phyloP scores from a whole-genome alignment of 2,113 vertebrate genomes.

The Oxyruncus cristatus region DNA sequence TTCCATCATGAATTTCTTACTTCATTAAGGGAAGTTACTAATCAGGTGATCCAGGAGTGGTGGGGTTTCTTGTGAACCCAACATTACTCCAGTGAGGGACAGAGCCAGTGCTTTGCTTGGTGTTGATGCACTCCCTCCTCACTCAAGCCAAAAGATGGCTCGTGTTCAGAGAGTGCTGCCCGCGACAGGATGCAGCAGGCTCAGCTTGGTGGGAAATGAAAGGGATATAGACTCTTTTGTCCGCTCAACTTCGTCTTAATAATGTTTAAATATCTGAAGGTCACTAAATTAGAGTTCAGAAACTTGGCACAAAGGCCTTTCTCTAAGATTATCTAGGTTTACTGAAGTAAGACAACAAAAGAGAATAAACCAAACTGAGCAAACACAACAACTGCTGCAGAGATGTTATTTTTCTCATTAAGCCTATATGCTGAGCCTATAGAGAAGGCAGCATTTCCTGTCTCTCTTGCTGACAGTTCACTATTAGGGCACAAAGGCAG shows the following conservation, averaged over 20 bases:
- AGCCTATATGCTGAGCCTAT: not conserved
- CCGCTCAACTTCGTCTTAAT: constrained; percentile 12
- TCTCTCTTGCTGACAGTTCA: constrained; percentile 35
- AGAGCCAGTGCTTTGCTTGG: not conserved
- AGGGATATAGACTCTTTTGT: constrained; percentile 18
- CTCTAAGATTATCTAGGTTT: constrained; percentile 37
- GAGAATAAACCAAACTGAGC: not conserved
- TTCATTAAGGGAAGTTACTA: not conserved
- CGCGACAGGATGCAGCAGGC: not conserved
- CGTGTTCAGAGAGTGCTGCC: accelerated
- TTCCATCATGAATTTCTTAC: not conserved
- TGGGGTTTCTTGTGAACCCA: accelerated
- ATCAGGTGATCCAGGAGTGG: not conserved
- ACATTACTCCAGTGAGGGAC: not conserved
- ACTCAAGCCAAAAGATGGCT: not conserved
- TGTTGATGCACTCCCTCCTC: not conserved
- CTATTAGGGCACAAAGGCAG: constrained; percentile 18
- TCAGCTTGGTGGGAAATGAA: not conserved
- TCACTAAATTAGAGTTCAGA: constrained; percentile 13
- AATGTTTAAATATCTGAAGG: constrained; percentile 42
- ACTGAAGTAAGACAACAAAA: constrained; percentile 23
- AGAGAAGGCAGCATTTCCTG: constrained; percentile 7
- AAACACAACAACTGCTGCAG: not conserved
- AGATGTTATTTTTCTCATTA: constrained; percentile 16
- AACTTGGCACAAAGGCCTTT: constrained; percentile 1